Percentiles rank a stretch among this genome's conserved stretches.
phyloP scores from a whole-genome alignment of 2,888 invertebrate genomes.

The Caenorhabditis japonica region DNA sequence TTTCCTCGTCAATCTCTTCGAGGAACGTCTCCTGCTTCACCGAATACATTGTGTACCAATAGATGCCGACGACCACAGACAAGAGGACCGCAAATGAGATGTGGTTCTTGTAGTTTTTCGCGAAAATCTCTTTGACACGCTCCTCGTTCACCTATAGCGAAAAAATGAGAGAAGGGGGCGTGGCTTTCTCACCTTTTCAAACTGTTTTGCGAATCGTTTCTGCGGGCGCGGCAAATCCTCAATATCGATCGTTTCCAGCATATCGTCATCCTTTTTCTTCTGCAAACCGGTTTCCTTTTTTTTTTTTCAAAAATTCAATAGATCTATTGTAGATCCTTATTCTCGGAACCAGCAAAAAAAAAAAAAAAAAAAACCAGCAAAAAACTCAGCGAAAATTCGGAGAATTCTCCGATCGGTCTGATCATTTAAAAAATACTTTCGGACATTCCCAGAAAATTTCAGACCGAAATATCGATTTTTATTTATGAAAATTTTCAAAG shows the following conservation, averaged over 20 bases:
- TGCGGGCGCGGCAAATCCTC: conserved; percentile 75
- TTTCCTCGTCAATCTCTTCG: conserved; percentile 88
- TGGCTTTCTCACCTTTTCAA: conserved; percentile 67
- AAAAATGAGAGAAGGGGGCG: not conserved
- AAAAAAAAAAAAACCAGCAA: too few relatives aligned
- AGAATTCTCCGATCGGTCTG: too few relatives aligned
- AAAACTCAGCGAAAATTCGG: too few relatives aligned
- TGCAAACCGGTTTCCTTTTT: conserved; percentile 12
- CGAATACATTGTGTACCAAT: conserved; percentile 87
- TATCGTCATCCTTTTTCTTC: conserved; percentile 67
- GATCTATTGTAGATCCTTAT: not conserved
- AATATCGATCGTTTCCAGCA: conserved; percentile 73
- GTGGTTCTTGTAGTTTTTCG: conserved; percentile 74
- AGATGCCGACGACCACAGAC: conserved; percentile 82
- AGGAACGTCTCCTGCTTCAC: conserved; percentile 92
- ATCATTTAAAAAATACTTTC: too few relatives aligned
- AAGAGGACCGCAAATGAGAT: conserved; percentile 59
- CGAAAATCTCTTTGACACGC: conserved; percentile 74
- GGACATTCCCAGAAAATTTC: too few relatives aligned
- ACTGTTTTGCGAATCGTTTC: conserved; percentile 73
- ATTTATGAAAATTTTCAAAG: too few relatives aligned
- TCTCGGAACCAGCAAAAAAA: too few relatives aligned
- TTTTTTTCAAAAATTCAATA: not conserved
- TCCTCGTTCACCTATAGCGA: conserved; percentile 69
- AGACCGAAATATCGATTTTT: too few relatives aligned